phyloP scores from a whole-genome alignment of 2,797 vertebrate genomes.

The Gymnoscopelus braueri region DNA sequence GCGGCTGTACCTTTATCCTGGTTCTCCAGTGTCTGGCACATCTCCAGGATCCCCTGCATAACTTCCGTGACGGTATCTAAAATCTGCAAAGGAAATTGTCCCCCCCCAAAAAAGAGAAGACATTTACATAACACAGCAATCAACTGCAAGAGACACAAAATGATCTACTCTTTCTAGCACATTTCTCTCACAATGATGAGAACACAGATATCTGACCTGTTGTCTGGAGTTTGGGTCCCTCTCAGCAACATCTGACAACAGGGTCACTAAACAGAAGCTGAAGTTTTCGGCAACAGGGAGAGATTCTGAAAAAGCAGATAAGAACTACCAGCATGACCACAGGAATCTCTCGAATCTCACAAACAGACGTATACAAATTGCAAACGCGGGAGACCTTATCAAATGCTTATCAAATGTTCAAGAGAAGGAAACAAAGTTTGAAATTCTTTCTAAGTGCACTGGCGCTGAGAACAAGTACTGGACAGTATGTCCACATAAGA shows the following conservation, averaged over 20 bases:
- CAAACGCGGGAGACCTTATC: not conserved
- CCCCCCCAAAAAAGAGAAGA: too few species aligned
- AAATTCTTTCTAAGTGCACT: not conserved
- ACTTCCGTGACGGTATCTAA: slow-evolving; percentile 90
- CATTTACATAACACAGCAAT: not conserved
- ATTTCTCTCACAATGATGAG: not conserved
- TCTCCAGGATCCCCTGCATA: slow-evolving; percentile 88
- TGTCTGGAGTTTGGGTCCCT: slow-evolving; percentile 83
- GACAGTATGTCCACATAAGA: not conserved
- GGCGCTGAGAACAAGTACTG: not conserved
- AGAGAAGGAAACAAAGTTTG: not conserved
- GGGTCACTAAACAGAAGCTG: slow-evolving; percentile 94
- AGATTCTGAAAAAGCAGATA: slow-evolving; percentile 76
- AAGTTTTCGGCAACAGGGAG: slow-evolving; percentile 96
- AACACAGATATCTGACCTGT: slow-evolving; percentile 79
- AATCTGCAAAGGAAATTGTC: slow-evolving; percentile 80
- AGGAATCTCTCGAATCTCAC: not conserved
- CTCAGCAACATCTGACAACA: slow-evolving; percentile 92
- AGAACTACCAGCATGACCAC: not conserved
- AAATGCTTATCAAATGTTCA: not conserved
- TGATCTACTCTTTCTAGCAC: not conserved
- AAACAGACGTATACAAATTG: not conserved
- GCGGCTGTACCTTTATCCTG: slow-evolving; percentile 89
- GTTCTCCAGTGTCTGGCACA: slow-evolving; percentile 91
- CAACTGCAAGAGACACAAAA: slow-evolving; percentile 2